These are phyloP conservation scores for Tinea pellionella DNA, from an alignment of 2,888 invertebrate genomes.

Conservation along the genomic window DNA sequence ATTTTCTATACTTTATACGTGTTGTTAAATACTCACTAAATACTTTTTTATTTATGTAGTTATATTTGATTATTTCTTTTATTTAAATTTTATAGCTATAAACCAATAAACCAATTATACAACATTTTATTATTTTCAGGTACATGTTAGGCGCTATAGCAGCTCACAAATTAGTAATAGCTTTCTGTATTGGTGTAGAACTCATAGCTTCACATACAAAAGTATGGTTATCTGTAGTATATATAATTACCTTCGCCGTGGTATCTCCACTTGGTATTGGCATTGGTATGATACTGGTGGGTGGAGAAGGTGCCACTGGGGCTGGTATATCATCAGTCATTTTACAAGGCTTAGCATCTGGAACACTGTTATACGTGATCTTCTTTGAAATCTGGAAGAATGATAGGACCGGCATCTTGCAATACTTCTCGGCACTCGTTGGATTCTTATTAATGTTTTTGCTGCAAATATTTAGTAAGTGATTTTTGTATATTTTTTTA, in stretches of 20 bases:
- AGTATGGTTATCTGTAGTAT: slow-evolving; percentile 70
- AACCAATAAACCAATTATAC: too few species aligned
- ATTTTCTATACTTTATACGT: too few species aligned
- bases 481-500: slow-evolving; percentile 16
- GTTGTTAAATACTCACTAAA: too few species aligned
- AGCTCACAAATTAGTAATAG: slow-evolving; percentile 87
- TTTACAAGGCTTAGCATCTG: slow-evolving; percentile 88
- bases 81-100: too few species aligned
- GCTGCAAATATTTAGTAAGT: slow-evolving; percentile 71
- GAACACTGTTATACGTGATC: slow-evolving; percentile 94
- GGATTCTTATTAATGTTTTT: slow-evolving; percentile 82
- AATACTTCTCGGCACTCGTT: slow-evolving; percentile 73
- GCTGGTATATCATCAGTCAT: slow-evolving; percentile 74
- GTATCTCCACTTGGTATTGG: slow-evolving; percentile 86
- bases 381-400: slow-evolving; percentile 90
- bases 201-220: slow-evolving; percentile 78
- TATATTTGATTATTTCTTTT: too few species aligned
- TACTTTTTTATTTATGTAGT: too few species aligned
- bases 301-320: slow-evolving; percentile 66
- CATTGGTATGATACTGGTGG: slow-evolving; percentile 75
- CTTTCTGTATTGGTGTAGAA: slow-evolving; percentile 90
- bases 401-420: slow-evolving; percentile 70
- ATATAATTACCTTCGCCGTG: slow-evolving; percentile 80
- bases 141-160: slow-evolving; percentile 88
- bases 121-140: slow-evolving; percentile 38